Evolutionary conservation across 1,140 invertebrate genomes (phyloP).

Genomic region (Drosophila murphyi): DNA sequence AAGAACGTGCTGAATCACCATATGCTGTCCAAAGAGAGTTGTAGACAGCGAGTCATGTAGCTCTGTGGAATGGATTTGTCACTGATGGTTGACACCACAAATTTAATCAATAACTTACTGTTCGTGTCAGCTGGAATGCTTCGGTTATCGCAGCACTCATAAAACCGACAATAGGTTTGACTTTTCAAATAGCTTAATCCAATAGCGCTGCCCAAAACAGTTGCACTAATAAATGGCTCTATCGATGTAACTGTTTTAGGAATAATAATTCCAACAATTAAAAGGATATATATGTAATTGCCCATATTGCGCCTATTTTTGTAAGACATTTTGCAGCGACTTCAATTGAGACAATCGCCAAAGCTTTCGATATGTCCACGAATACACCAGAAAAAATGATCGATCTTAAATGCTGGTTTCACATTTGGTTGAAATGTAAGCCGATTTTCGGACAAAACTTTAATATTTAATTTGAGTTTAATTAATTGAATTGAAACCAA

Average conservation of each 20-base stretch:
- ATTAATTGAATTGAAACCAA: too few relatives aligned
- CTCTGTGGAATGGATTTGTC: conserved; percentile 62
- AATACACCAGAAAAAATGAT: background rate
- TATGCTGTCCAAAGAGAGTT: conserved; percentile 88
- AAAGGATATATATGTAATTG: background rate
- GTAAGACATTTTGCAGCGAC: background rate
- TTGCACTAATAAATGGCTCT: conserved; percentile 51
- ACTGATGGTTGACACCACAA: background rate
- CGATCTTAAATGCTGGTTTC: background rate
- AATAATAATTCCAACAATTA: conserved; percentile 19
- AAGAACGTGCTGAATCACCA: conserved; percentile 85
- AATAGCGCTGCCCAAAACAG: background rate
- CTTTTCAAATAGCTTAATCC: conserved; percentile 42
- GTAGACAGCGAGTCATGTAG: conserved; percentile 68
- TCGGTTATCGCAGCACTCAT: conserved; percentile 85
- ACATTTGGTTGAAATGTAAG: too few relatives aligned
- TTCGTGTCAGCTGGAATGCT: conserved; percentile 80
- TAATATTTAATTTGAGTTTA: too few relatives aligned
- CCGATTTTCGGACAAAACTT: too few relatives aligned
- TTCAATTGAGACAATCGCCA: background rate
- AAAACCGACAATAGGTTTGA: conserved; percentile 68
- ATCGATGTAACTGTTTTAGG: conserved; percentile 5
- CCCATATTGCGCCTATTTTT: background rate
- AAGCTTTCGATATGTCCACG: conserved; percentile 10
- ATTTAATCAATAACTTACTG: conserved; percentile 14